phyloP scores from a whole-genome alignment of 2,113 vertebrate species.

The Abramis brama region DNA sequence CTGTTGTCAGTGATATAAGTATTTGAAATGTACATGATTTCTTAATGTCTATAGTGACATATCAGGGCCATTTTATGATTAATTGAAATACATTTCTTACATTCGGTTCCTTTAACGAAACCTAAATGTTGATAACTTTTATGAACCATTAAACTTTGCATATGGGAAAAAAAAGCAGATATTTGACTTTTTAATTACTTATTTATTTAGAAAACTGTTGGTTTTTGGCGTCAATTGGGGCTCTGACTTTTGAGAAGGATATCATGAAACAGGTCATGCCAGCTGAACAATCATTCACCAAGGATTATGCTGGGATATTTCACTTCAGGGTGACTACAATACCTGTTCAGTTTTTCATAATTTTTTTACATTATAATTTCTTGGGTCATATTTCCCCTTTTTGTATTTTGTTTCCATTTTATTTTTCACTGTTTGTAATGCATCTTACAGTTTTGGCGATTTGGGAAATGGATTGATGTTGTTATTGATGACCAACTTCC shows the following conservation, averaged over 20 bases:
- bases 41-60: too few relatives aligned
- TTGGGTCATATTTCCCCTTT: not conserved
- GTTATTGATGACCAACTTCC: slow-evolving; percentile 44
- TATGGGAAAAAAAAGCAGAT: not conserved
- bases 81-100: too few relatives aligned
- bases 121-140: too few relatives aligned
- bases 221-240: slow-evolving; percentile 76
- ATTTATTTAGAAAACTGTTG: slow-evolving; percentile 74
- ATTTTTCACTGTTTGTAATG: not conserved
- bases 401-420: not conserved
- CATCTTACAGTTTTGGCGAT: slow-evolving; percentile 33
- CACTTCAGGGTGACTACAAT: slow-evolving; percentile 73
- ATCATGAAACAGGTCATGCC: slow-evolving; percentile 67
- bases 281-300: slow-evolving; percentile 63
- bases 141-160: too few relatives aligned
- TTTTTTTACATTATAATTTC: not conserved
- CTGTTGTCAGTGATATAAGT: too few relatives aligned
- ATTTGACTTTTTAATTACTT: not conserved
- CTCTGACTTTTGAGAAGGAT: slow-evolving; percentile 67
- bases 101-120: too few relatives aligned
- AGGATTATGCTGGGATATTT: slow-evolving; percentile 75
- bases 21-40: too few relatives aligned
- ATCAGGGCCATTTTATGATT: too few relatives aligned
- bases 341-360: not conserved
- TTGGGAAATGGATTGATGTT: slow-evolving; percentile 42